These are phyloP conservation scores for Parus major DNA, from an alignment of 2,113 vertebrate species.

Conservation along the genomic window DNA sequence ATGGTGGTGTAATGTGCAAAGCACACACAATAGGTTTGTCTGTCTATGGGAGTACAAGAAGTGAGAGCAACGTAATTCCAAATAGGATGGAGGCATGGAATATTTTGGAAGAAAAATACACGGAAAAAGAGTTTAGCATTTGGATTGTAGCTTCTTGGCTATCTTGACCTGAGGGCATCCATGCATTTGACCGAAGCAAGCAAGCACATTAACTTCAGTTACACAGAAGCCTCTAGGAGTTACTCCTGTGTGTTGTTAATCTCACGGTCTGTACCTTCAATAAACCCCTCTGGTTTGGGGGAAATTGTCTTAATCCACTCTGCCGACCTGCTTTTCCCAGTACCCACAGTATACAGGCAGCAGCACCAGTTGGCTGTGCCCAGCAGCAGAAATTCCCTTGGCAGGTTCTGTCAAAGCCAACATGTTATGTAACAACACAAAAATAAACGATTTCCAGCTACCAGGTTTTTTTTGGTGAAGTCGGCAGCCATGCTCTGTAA, in stretches of 20 bases:
- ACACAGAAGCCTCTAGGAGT: not conserved
- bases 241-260: accelerated
- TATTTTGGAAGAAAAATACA: not conserved
- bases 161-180: not conserved
- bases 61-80: not conserved
- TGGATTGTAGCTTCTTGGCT: not conserved
- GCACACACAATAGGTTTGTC: not conserved
- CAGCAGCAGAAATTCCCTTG: not conserved
- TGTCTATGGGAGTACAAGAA: not conserved
- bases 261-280: accelerated
- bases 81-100: not conserved
- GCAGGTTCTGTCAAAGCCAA: not conserved
- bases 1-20: not conserved
- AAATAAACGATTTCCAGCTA: not conserved
- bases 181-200: not conserved
- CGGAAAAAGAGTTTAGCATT: not conserved
- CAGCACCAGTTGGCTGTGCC: not conserved
- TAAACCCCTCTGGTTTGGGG: not conserved
- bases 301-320: not conserved
- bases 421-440: not conserved
- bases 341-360: accelerated
- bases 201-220: not conserved
- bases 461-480: not conserved
- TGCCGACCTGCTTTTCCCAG: accelerated
- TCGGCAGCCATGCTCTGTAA: not conserved